phyloP scores from a whole-genome alignment of 1,140 invertebrate genomes.

The Lasaia peninsularis region DNA sequence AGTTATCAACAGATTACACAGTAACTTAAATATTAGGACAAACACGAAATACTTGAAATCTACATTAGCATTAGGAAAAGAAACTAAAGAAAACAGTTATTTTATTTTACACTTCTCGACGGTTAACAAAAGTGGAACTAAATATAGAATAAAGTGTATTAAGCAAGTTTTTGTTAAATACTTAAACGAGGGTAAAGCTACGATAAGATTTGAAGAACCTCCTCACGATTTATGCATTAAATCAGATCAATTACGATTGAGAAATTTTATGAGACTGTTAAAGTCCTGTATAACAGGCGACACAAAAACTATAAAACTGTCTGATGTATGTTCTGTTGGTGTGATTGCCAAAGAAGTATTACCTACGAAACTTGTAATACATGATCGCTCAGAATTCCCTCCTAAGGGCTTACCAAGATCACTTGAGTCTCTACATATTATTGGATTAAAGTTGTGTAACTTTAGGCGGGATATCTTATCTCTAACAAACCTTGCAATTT shows the following conservation, averaged over 20 bases:
- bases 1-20: constrained; percentile 79
- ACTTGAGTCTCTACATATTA: constrained; percentile 78
- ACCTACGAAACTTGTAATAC: constrained; percentile 80
- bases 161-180: constrained; percentile 83
- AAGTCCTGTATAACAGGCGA: constrained; percentile 81
- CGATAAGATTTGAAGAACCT: constrained; percentile 84
- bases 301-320: constrained; percentile 50
- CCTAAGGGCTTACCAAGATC: constrained; percentile 83
- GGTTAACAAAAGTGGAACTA: constrained; percentile 81
- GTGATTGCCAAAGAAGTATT: constrained; percentile 73
- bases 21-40: constrained; percentile 55
- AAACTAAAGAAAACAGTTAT: constrained; percentile 77
- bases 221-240: constrained; percentile 84
- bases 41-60: constrained; percentile 77
- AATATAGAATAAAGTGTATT: constrained; percentile 83
- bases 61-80: constrained; percentile 81
- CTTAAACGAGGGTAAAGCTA: constrained; percentile 84
- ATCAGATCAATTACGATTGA: constrained; percentile 81
- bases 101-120: constrained; percentile 82
- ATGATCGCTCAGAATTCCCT: constrained; percentile 81
- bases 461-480: constrained; percentile 83
- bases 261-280: constrained; percentile 82
- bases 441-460: constrained; percentile 79
- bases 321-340: constrained; percentile 73
- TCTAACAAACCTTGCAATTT: constrained; percentile 80